Evolutionary conservation across 53 echinoderm and acorn worm species (phyloP).

Genomic region (Astropecten irregularis): DNA sequence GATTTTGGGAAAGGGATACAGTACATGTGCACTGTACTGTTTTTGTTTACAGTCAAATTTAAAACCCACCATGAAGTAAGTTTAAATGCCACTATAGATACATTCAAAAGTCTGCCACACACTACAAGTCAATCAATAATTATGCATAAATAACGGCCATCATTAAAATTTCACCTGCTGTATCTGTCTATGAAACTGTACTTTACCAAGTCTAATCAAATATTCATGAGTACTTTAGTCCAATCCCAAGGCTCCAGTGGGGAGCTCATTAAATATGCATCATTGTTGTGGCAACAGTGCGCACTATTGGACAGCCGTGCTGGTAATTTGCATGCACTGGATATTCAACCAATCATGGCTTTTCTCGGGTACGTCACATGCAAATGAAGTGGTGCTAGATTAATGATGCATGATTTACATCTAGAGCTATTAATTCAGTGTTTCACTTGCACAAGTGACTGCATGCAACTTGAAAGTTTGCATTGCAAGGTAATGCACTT

Average conservation of each 20-base stretch:
- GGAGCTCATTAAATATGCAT: not conserved
- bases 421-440: too few relatives aligned
- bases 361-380: too few relatives aligned
- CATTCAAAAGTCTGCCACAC: not conserved
- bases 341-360: not conserved
- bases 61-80: not conserved
- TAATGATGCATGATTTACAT: too few relatives aligned
- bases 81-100: not conserved
- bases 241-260: slow-evolving; percentile 1
- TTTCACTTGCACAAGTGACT: too few relatives aligned
- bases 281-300: not conserved
- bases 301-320: not conserved
- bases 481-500: too few relatives aligned
- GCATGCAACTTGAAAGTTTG: too few relatives aligned
- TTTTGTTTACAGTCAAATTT: too few relatives aligned
- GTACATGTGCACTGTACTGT: too few relatives aligned
- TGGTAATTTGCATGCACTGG: not conserved
- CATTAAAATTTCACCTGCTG: slow-evolving; percentile 24
- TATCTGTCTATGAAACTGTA: not conserved
- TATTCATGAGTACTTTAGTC: not conserved
- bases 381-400: too few relatives aligned
- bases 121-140: not conserved
- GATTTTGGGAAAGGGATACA: too few relatives aligned
- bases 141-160: slow-evolving; percentile 7
- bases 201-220: not conserved